Evolutionary conservation across 2,113 vertebrate species (phyloP).

Genomic region (Mirounga angustirostris): DNA sequence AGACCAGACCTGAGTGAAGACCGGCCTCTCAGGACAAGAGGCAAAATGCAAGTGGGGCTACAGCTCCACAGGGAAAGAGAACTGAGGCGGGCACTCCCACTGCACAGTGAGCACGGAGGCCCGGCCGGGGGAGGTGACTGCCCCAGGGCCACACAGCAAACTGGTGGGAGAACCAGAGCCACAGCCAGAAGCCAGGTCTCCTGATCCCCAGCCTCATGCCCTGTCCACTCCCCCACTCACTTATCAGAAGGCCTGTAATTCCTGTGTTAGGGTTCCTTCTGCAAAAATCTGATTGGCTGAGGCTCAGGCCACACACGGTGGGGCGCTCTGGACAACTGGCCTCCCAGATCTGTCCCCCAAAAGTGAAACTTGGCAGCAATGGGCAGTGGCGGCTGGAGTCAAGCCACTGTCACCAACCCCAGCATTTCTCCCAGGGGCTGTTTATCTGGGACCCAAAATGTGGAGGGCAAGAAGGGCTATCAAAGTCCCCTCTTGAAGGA

Average conservation of each 20-base stretch:
- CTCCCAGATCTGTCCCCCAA: background rate
- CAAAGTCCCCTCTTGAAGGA: background rate
- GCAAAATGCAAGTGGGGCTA: background rate
- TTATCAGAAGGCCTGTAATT: background rate
- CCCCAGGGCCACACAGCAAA: background rate
- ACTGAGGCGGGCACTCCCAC: background rate
- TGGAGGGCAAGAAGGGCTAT: background rate
- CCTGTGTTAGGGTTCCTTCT: background rate
- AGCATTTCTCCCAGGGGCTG: background rate
- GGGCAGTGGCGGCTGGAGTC: background rate
- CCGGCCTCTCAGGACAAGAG: background rate
- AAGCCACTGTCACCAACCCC: background rate
- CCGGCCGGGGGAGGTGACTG: background rate
- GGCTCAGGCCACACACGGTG: background rate
- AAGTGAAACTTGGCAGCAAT: background rate
- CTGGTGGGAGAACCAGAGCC: background rate
- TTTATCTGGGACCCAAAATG: background rate
- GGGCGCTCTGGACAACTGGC: background rate
- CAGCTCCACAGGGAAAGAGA: background rate
- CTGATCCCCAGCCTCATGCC: background rate
- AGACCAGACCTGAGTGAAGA: background rate
- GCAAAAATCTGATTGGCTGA: slow-evolving; percentile 15
- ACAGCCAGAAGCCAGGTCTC: background rate
- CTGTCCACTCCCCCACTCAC: background rate
- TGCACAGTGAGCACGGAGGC: background rate